Conservation (phyloP, 2,797 vertebrate species). For the Fringilla coelebs region DNA sequence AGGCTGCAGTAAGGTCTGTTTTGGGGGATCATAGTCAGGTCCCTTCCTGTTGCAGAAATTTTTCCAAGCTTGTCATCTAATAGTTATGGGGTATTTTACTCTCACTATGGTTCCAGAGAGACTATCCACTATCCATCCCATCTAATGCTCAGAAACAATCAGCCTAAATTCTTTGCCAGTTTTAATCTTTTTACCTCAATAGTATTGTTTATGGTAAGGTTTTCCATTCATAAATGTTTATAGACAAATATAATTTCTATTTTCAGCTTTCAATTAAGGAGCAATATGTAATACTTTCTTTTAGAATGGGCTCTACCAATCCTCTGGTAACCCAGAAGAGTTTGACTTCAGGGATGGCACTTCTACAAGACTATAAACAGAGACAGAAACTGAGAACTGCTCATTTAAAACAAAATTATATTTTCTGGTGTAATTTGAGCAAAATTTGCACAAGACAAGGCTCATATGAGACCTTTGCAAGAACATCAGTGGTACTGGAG, state of each 20-base stretch:
- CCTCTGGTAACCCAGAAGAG: neutral
- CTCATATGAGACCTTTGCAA: neutral
- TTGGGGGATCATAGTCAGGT: neutral
- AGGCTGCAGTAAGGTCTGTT: neutral
- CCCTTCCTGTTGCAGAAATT: neutral
- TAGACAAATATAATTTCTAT: neutral
- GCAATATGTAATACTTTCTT: neutral
- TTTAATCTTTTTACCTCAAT: neutral
- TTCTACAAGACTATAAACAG: neutral
- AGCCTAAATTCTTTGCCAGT: neutral
- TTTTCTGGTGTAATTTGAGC: neutral
- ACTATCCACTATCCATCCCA: neutral
- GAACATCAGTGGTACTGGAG: neutral
- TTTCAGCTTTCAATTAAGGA: neutral
- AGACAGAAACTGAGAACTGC: neutral
- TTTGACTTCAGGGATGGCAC: neutral
- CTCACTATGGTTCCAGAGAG: neutral
- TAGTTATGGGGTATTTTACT: fast-evolving
- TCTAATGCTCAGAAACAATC: neutral
- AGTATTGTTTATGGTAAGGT: neutral
- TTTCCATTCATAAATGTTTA: neutral
- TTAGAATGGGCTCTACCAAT: neutral
- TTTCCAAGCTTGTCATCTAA: neutral
- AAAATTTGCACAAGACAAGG: neutral
- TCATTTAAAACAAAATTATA: neutral